Evolutionary conservation across 2,113 vertebrate species (phyloP).

Genomic region (Eudorcas thomsonii): DNA sequence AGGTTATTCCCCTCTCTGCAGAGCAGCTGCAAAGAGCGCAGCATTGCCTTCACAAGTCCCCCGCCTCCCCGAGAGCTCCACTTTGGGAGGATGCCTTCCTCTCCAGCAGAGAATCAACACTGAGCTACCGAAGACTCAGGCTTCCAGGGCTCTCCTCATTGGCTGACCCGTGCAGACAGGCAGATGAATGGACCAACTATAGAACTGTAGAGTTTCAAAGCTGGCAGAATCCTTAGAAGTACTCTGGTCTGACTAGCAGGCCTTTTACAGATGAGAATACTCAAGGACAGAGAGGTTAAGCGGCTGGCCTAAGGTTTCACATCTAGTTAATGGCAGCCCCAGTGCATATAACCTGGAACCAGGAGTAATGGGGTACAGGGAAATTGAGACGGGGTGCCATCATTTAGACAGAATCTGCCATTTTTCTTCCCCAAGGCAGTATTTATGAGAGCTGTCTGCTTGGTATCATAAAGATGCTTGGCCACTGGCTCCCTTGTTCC

Average conservation of each 20-base stretch:
- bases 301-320: not conserved
- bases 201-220: not conserved
- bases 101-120: not conserved
- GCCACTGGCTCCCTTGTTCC: not conserved
- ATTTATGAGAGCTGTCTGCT: not conserved
- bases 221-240: not conserved
- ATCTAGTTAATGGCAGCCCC: not conserved
- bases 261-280: not conserved
- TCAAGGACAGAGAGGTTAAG: not conserved
- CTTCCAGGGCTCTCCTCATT: not conserved
- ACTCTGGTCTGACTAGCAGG: not conserved
- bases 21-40: slow-evolving; percentile 36
- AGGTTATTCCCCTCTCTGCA: slow-evolving; percentile 32
- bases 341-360: not conserved
- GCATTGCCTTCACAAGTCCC: not conserved
- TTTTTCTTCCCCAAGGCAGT: not conserved
- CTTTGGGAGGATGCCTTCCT: not conserved
- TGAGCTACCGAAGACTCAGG: fast-evolving
- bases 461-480: not conserved
- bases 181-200: not conserved
- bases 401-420: not conserved
- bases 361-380: not conserved
- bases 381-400: not conserved
- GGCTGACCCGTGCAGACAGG: not conserved
- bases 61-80: not conserved